Evolutionary conservation across 2,888 invertebrate species (phyloP).

Genomic region (Xanthostigma xanthostigma): DNA sequence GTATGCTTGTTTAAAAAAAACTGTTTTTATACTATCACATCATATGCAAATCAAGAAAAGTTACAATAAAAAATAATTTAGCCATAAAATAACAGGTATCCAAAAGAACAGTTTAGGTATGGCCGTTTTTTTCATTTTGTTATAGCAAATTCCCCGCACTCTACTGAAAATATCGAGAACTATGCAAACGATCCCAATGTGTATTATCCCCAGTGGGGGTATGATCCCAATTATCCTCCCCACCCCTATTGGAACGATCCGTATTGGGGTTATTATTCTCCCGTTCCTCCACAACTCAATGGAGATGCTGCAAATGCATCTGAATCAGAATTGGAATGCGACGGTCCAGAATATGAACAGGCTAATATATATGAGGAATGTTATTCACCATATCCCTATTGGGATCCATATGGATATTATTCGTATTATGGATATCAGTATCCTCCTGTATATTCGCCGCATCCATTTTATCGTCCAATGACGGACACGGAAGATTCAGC

Average conservation of each 20-base stretch:
- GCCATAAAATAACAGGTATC: too few relatives aligned
- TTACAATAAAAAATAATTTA: too few relatives aligned
- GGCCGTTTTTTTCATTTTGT: conserved; percentile 16
- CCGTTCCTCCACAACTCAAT: conserved; percentile 12
- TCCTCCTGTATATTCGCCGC: conserved; percentile 20
- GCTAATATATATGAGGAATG: neutral
- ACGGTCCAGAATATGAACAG: too few relatives aligned
- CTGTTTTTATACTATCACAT: too few relatives aligned
- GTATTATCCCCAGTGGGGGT: conserved; percentile 18
- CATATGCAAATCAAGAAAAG: too few relatives aligned
- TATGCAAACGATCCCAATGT: conserved; percentile 21
- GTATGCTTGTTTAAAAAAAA: too few relatives aligned
- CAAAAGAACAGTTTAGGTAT: too few relatives aligned
- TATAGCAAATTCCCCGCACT: conserved; percentile 28
- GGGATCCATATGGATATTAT: conserved; percentile 21
- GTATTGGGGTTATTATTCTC: conserved; percentile 19
- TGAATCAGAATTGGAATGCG: neutral
- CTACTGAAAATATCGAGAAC: conserved; percentile 22
- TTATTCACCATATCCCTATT: conserved; percentile 18
- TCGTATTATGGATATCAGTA: conserved; percentile 13
- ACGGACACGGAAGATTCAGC: conserved; percentile 21
- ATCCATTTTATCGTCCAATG: conserved; percentile 16
- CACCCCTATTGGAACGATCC: conserved; percentile 18
- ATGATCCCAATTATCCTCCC: conserved; percentile 20
- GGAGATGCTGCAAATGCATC: conserved; percentile 2